Evolutionary conservation across 2,113 vertebrate genomes (phyloP).

Genomic region (Gopherus flavomarginatus): DNA sequence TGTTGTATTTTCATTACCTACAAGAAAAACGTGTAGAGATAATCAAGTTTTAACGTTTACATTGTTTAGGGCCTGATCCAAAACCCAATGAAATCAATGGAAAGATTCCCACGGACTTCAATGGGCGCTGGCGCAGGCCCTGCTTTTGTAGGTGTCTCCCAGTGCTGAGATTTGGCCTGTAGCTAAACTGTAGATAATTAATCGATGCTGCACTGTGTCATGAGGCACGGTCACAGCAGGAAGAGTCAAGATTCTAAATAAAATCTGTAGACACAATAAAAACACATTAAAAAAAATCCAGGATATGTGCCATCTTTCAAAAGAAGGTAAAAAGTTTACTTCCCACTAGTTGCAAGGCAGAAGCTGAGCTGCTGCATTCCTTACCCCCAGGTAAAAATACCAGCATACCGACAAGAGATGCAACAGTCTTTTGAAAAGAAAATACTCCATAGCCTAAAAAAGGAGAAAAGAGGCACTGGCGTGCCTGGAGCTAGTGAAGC

Average conservation of each 20-base stretch:
- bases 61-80: background rate
- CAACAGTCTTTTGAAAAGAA: background rate
- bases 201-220: background rate
- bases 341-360: background rate
- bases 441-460: background rate
- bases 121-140: background rate
- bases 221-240: background rate
- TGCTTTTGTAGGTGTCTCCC: background rate
- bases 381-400: background rate
- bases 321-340: background rate
- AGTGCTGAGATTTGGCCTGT: background rate
- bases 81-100: background rate
- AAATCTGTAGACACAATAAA: fast-evolving
- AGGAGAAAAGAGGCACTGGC: background rate
- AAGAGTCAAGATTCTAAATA: background rate
- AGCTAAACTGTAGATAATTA: background rate
- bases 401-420: background rate
- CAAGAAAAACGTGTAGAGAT: slow-evolving; percentile 8
- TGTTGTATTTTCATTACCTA: slow-evolving; percentile 9
- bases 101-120: background rate
- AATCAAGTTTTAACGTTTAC: background rate
- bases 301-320: background rate
- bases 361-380: background rate
- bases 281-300: fast-evolving
- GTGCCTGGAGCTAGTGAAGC: background rate